These are phyloP conservation scores for Tragelaphus scriptus DNA, from an alignment of 2,113 vertebrate species.

Conservation along the genomic window DNA sequence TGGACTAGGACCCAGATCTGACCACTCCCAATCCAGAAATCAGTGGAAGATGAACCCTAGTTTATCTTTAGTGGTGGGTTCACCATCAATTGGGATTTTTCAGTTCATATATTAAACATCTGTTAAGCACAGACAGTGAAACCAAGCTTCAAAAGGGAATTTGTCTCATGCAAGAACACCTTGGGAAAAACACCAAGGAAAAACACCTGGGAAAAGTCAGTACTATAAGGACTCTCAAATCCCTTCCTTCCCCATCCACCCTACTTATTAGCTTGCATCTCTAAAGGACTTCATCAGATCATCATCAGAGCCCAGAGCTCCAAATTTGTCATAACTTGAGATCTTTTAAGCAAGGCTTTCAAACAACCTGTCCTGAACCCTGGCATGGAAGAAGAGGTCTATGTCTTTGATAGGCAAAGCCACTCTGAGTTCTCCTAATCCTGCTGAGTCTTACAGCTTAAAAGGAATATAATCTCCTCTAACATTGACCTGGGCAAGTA, in stretches of 20 bases:
- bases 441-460: slow-evolving; percentile 52
- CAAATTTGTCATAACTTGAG: not conserved
- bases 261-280: not conserved
- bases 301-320: not conserved
- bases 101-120: not conserved
- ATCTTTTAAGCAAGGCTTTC: slow-evolving; percentile 1
- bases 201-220: not conserved
- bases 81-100: slow-evolving; percentile 6
- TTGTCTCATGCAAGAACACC: not conserved
- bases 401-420: not conserved
- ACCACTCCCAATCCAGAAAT: not conserved
- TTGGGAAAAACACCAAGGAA: not conserved
- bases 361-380: not conserved
- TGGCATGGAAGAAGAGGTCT: not conserved
- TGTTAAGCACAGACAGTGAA: not conserved
- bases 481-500: not conserved
- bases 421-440: not conserved
- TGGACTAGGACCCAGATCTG: not conserved
- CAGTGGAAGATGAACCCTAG: not conserved
- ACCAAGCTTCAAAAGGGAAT: not conserved
- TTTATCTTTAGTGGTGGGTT: not conserved
- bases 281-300: not conserved
- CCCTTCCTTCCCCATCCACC: not conserved
- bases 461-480: slow-evolving; percentile 53
- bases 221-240: not conserved